phyloP scores from a whole-genome alignment of 2,888 invertebrate genomes.

The Dolomedes plantarius region DNA sequence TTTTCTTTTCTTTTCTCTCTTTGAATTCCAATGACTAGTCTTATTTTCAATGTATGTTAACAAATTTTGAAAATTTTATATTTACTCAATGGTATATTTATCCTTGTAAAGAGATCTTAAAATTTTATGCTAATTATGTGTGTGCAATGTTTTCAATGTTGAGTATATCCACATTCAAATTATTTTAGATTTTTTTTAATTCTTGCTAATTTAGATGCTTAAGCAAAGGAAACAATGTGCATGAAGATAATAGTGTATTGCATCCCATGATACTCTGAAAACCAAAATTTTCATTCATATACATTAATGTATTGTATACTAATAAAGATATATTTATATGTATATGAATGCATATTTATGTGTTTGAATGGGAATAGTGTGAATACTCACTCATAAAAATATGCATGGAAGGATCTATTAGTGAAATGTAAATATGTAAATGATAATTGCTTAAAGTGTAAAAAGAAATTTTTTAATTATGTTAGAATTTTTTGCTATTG shows the following conservation, averaged over 20 bases:
- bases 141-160: neutral
- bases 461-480: neutral
- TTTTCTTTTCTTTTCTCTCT: neutral
- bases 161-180: neutral
- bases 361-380: neutral
- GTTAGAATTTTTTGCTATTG: conserved; percentile 2
- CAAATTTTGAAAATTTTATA: neutral
- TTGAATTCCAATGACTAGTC: neutral
- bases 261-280: neutral
- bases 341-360: neutral
- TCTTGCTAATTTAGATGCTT: conserved; percentile 2
- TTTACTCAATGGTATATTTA: neutral
- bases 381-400: neutral
- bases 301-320: neutral
- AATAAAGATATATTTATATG: no score
- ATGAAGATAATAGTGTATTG: neutral
- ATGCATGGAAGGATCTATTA: neutral
- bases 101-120: neutral
- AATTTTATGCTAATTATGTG: neutral
- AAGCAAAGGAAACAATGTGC: neutral
- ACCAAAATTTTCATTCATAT: neutral
- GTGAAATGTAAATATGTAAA: neutral
- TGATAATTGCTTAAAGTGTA: neutral
- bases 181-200: neutral
- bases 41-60: neutral